Evolutionary conservation across 2,797 vertebrate species (phyloP).

Genomic region (Pampus argenteus): DNA sequence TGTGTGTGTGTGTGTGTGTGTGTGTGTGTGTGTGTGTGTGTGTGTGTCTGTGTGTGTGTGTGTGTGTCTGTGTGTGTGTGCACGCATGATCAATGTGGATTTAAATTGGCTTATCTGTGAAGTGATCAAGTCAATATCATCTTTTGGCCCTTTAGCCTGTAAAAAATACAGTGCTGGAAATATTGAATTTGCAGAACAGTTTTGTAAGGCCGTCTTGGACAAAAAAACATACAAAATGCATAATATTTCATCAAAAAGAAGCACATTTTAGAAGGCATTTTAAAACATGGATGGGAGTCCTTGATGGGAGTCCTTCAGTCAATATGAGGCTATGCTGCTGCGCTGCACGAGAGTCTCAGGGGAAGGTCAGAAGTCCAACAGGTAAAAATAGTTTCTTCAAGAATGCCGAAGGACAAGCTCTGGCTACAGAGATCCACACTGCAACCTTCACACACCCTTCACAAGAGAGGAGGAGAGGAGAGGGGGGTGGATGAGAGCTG

Average conservation of each 20-base stretch:
- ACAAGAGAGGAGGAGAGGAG: not conserved
- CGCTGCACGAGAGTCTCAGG: constrained; percentile 13
- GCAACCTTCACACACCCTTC: constrained; percentile 31
- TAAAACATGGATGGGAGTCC: constrained; percentile 25
- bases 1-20: constrained; percentile 11
- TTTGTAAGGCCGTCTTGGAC: not conserved
- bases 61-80: not conserved
- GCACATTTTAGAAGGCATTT: constrained; percentile 4
- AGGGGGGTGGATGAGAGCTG: not conserved
- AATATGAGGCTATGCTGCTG: constrained; percentile 14
- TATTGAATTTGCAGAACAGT: not conserved
- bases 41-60: constrained; percentile 11
- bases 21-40: constrained; percentile 12
- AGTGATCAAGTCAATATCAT: constrained; percentile 69
- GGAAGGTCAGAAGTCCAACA: constrained; percentile 31
- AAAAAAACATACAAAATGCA: not conserved
- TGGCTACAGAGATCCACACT: not conserved
- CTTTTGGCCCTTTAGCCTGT: constrained; percentile 50
- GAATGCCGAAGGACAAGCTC: constrained; percentile 30
- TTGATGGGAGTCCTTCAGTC: constrained; percentile 30
- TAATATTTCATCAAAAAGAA: constrained; percentile 7
- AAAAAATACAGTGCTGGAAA: constrained; percentile 57
- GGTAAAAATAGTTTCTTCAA: constrained; percentile 27
- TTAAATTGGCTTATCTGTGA: constrained; percentile 73
- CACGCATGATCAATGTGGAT: constrained; percentile 67